Percentiles rank a stretch among this genome's conserved stretches.
phyloP scores from a whole-genome alignment of 1,140 invertebrate genomes.

The Eumeta japonica region DNA sequence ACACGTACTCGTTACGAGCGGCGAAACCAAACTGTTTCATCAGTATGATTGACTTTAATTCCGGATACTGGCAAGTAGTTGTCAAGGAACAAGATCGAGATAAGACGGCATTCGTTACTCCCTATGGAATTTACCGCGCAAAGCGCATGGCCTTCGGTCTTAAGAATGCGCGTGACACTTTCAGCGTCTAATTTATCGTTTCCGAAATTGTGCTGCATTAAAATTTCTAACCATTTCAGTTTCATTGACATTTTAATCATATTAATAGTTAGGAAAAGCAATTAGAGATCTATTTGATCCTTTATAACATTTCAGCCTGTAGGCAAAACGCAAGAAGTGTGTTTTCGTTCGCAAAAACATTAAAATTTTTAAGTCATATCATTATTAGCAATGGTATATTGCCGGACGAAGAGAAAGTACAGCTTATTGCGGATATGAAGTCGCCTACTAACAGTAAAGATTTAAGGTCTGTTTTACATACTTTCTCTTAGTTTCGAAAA shows the following conservation, averaged over 20 bases:
- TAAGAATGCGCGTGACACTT: conserved; percentile 15
- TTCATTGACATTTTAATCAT: conserved; percentile 36
- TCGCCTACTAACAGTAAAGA: conserved; percentile 17
- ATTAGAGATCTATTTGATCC: conserved; percentile 16
- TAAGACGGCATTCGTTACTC: conserved; percentile 43
- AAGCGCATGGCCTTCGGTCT: conserved; percentile 47
- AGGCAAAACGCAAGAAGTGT: conserved; percentile 24
- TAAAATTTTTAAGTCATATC: conserved; percentile 31
- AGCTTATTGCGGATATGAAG: too few relatives aligned
- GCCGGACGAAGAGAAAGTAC: conserved; percentile 25
- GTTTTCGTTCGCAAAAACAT: conserved; percentile 15
- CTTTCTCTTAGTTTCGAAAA: conserved; percentile 23
- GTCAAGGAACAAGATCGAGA: conserved; percentile 20
- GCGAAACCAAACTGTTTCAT: too few relatives aligned
- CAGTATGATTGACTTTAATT: conserved; percentile 24
- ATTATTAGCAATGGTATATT: conserved; percentile 21
- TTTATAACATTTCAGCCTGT: conserved; percentile 7
- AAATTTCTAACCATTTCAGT: conserved; percentile 10
- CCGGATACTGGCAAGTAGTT: conserved; percentile 35
- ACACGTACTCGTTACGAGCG: too few relatives aligned
- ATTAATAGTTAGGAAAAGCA: conserved; percentile 26
- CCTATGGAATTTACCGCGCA: conserved; percentile 35
- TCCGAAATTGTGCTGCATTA: conserved; percentile 8
- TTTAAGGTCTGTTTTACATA: conserved; percentile 18
- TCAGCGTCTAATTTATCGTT: conserved; percentile 11